Evolutionary conservation across 2,888 invertebrate species (phyloP), one percentile per base, ranked within the genome.

Genomic region (Gastracanthus pulcherrimus): DNA sequence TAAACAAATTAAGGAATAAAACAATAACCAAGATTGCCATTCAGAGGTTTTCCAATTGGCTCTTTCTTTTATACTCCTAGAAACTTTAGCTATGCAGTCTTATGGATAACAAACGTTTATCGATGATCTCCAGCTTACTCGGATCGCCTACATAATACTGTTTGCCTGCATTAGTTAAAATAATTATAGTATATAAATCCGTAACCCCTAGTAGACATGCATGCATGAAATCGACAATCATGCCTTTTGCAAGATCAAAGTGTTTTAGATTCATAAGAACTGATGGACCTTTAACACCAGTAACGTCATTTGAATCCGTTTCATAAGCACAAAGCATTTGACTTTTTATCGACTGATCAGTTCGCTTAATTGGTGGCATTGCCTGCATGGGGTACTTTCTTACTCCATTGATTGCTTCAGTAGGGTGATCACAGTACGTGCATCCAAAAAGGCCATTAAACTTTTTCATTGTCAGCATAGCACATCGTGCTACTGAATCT

Each of bases 21-120:
- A 83, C 11, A 84, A 45, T 7, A 86, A 38, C 83, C 82, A 85
- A 29, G 55, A 51, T 48, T 62, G 72, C 82, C 82, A 84, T 60
- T 82, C 82, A 36, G 71, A 66, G 45, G 82, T 72, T 83, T 84
- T 81, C 70, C 76, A 41, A 2, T 4, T 41, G 9, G 9, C 1
- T 6, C 41, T 2, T 3, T 41, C 4, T 5, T 3, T 5, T 4
- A 41, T 77, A 79, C 67, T 58, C n/a, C 23, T 36, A 1, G 41
- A 16, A 13, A 4, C 3, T 76, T 67, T n/a, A 2, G 55, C 55
- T 11, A 58, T 58, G 26, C 26, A 58, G 23, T 26, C 13, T 58
- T 1, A 58, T 58, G 1, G 26, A 5, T 23, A 4, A 1, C 26
- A 58, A 11, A 9, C 55, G 55, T 58, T 23, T 9, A 26, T 58